Evolutionary conservation across 53 echinoderm and acorn worm genomes (phyloP), one percentile per base, ranked within the genome.

Genomic region (Paelopatides confundens): DNA sequence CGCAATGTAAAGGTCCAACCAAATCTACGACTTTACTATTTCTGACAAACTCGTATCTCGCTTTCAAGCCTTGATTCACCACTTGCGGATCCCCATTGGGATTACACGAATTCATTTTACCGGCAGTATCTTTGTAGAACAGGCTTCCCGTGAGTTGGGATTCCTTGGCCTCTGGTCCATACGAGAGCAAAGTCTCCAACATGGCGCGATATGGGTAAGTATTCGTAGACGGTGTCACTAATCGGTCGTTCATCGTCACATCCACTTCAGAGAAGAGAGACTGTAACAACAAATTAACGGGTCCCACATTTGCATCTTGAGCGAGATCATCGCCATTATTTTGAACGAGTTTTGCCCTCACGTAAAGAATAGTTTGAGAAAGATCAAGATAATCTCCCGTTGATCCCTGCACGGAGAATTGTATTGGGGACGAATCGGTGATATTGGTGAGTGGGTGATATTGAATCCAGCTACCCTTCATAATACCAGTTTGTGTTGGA

Each of bases 261-360:
- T 95, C 95, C 14, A 95, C 95, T 87, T 95, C 91, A 8, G 86
- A 88, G 68, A 95, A 93, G 52, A 93, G 85, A 7, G 92, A 88
- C 65, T 95, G 95, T 30, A 95, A 46, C 32, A 90, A 66, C 0
- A 94, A 82, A 27, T 93, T 94, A 7, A 86, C 71, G 0, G 94
- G 94, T 0, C 64, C 94, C 5, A 94, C 91, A 29, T 81, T 63
- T 1, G 83, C 89, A 32, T 86, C 92, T 9, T 54, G 50, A 0
- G 47, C 62, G 21, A 92, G 40, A 34, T 93, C 83, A 15, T 85
- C 77, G 8, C 92, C 92, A 53, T 88, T 64, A 23, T 31, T 63
- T 85, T 86, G 90, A 15, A 88, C 76, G 2, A 88, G 35, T 66
- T 92, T 95, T 2, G 86, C 88, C 28, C 87, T 87, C 7, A 95